These are phyloP conservation scores for Megalonaias nervosa DNA, from an alignment of 1,140 invertebrate species.

Conservation along the genomic window DNA sequence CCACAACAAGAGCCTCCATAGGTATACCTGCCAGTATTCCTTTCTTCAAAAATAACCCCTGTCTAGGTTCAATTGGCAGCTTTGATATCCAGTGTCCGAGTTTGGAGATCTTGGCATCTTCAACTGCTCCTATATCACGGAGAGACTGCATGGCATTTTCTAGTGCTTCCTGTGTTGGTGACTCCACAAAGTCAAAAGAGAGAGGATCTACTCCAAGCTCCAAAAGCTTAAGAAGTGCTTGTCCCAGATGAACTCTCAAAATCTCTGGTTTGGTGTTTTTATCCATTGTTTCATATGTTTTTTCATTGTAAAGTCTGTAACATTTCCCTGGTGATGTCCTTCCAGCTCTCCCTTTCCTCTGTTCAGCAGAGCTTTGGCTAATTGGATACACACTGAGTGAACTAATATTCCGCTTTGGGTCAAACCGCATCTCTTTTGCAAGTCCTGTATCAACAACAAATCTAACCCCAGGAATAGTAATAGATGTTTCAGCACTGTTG, in stretches of 20 bases:
- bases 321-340: slow-evolving; percentile 60
- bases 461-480: slow-evolving; percentile 67
- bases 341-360: slow-evolving; percentile 67
- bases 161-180: slow-evolving; percentile 51
- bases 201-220: slow-evolving; percentile 54
- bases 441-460: slow-evolving; percentile 69
- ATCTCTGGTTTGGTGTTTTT: slow-evolving; percentile 58
- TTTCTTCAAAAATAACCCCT: slow-evolving; percentile 46
- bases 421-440: slow-evolving; percentile 63
- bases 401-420: slow-evolving; percentile 59
- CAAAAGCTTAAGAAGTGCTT: slow-evolving; percentile 59
- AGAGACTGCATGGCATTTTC: slow-evolving; percentile 47
- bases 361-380: slow-evolving; percentile 63
- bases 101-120: slow-evolving; percentile 57
- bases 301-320: slow-evolving; percentile 62
- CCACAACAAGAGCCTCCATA: slow-evolving; percentile 72
- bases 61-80: slow-evolving; percentile 59
- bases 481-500: slow-evolving; percentile 69
- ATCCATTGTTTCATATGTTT: slow-evolving; percentile 51
- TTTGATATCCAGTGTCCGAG: slow-evolving; percentile 62
- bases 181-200: slow-evolving; percentile 62
- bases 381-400: slow-evolving; percentile 45
- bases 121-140: slow-evolving; percentile 50
- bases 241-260: slow-evolving; percentile 55
- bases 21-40: slow-evolving; percentile 72